Evolutionary conservation across 2,797 vertebrate genomes (phyloP).

Genomic region (Thunnus albacares): DNA sequence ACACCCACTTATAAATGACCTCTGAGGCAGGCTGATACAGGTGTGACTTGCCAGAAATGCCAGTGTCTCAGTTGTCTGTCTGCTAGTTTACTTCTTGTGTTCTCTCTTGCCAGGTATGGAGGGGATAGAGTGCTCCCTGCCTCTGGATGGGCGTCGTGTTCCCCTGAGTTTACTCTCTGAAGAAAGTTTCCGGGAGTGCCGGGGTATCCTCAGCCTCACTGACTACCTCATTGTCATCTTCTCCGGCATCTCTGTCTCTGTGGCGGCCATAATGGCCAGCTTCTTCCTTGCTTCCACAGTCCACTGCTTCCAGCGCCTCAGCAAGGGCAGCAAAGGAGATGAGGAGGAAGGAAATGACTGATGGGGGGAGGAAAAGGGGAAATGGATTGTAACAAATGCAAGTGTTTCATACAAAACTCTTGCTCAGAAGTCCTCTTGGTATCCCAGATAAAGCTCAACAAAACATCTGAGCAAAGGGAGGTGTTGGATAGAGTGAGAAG

Average conservation of each 20-base stretch:
- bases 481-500: neutral
- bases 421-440: slow-evolving; percentile 5
- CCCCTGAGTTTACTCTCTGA: slow-evolving; percentile 90
- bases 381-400: neutral
- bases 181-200: slow-evolving; percentile 94
- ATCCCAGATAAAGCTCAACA: neutral
- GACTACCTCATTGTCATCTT: slow-evolving; percentile 96
- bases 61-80: neutral
- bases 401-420: slow-evolving; percentile 1
- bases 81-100: neutral
- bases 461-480: neutral
- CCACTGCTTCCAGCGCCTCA: slow-evolving; percentile 93
- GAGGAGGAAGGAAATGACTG: slow-evolving; percentile 91
- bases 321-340: slow-evolving; percentile 89
- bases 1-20: neutral
- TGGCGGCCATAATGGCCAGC: slow-evolving; percentile 92
- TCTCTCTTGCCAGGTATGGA: slow-evolving; percentile 85
- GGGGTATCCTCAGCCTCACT: slow-evolving; percentile 88
- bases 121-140: slow-evolving; percentile 91
- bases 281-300: slow-evolving; percentile 94
- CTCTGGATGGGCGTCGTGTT: slow-evolving; percentile 86
- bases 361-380: slow-evolving; percentile 30
- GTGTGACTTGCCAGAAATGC: neutral
- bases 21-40: slow-evolving; percentile 1
- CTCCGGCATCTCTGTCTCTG: slow-evolving; percentile 92